These are phyloP conservation scores for Melanotaenia duboulayi DNA, from an alignment of 2,113 vertebrate species.

Conservation along the genomic window DNA sequence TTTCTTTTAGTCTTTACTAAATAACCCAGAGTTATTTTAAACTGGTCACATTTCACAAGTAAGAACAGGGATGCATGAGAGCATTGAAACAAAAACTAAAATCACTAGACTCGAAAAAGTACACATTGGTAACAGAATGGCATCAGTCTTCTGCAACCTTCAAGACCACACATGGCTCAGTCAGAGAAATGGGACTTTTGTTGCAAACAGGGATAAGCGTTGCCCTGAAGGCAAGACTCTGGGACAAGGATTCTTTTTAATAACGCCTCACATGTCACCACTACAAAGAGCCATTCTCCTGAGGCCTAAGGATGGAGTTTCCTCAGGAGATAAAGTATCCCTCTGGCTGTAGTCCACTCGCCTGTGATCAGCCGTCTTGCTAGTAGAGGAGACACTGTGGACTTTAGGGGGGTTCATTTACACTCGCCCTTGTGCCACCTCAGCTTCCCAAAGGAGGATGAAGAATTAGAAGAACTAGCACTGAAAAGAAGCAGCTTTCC, in stretches of 20 bases:
- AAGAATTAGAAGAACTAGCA: not conserved
- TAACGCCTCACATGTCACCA: slow-evolving; percentile 59
- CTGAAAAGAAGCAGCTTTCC: not conserved
- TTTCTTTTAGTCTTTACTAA: slow-evolving; percentile 57
- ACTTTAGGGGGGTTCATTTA: slow-evolving; percentile 32
- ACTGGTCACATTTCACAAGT: slow-evolving; percentile 29
- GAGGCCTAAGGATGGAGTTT: slow-evolving; percentile 71
- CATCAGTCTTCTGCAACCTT: not conserved
- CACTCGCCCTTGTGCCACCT: not conserved
- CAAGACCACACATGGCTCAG: slow-evolving; percentile 6
- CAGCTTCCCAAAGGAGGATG: not conserved
- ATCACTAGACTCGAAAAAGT: slow-evolving; percentile 11
- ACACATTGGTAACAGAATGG: not conserved
- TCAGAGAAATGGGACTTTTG: slow-evolving; percentile 5
- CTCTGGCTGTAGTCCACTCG: slow-evolving; percentile 51
- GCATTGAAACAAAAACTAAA: slow-evolving; percentile 34
- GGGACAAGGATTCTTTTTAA: slow-evolving; percentile 58
- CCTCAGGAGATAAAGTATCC: slow-evolving; percentile 70
- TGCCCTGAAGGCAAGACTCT: slow-evolving; percentile 17
- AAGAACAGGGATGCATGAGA: slow-evolving; percentile 19
- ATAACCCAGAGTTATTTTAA: slow-evolving; percentile 34
- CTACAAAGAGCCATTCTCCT: slow-evolving; percentile 72
- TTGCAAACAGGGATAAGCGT: slow-evolving; percentile 5
- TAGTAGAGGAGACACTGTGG: not conserved
- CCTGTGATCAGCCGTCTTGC: slow-evolving; percentile 24